Base-by-base conservation (phyloP, 2,888 invertebrate genomes). In the Leuctra nigra region DNA sequence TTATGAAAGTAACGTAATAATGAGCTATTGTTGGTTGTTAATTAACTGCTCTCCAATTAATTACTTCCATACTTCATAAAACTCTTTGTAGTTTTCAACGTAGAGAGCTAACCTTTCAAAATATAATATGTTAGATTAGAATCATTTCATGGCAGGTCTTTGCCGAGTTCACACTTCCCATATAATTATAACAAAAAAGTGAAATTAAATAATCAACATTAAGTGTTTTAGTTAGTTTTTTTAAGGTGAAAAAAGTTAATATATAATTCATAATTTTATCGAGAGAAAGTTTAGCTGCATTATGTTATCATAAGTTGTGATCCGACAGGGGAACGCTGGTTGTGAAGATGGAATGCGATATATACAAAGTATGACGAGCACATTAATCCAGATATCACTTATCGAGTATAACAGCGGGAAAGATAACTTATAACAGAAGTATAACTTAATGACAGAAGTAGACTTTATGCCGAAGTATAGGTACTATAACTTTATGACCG, bases 181-280 rank as follows among this genome's bases (percentile, higher is more conserved):
- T 41, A 44, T 54, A 54, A 54, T 54, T 54, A 54, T 38, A 20
- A 50, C 25, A 16, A 41, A 54, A 39, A 54, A 54, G 41, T 29
- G 41, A 41, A 41, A 54, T 47, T 47, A 47, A 47, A 47, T 47
- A 47, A 47, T 47, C 47, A 47, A 47, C 47, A 25, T 47, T n/a
- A 47, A 47, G 25, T 24, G 47, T 25, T 47, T 47, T n/a, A n/a
- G 47, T 29, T 47, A 25, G 47, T 47, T 39, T 20, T 39, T 18
- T 24, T 29, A 47, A 47, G 29, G 47, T 25, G 29, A 47, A 23
- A 47, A 39, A 16, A 6, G 13, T 20, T 18, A 39, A 4, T 39
- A 18, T 18, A n/a, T 20, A 24, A 47, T 47, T 24, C 29, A 16
- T 11, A 4, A 47, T 25, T 4, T 47, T 39, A 20, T 18, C 18